A percentile compares a stretch with the other conserved stretches of the same genome.
These are phyloP conservation scores for Dermochelys coriacea DNA, from an alignment of 2,797 vertebrate genomes.

Conservation along the genomic window DNA sequence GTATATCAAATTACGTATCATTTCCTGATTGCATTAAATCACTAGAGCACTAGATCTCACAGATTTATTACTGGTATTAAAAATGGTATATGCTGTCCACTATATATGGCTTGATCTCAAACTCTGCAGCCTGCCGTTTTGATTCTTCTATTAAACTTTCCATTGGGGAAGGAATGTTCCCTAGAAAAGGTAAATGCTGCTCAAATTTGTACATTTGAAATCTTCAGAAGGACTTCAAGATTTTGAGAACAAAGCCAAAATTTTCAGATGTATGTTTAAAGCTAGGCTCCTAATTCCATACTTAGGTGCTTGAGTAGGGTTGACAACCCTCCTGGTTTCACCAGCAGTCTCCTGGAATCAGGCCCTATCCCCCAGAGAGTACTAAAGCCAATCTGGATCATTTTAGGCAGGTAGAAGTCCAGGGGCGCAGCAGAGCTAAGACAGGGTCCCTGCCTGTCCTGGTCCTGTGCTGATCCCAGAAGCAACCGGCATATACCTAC, in stretches of 20 bases:
- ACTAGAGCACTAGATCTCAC: background rate
- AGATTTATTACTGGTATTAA: conserved; percentile 3
- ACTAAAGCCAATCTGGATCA: too few relatives aligned
- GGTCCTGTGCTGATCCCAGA: too few relatives aligned
- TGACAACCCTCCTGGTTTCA: too few relatives aligned
- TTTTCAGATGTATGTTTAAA: conserved; percentile 50
- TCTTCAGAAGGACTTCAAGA: background rate
- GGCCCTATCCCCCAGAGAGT: too few relatives aligned
- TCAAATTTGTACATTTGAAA: conserved; percentile 10
- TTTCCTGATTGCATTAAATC: background rate
- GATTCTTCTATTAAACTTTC: background rate
- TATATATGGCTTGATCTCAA: background rate
- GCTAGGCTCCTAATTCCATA: background rate
- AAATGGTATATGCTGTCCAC: background rate
- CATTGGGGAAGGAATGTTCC: conserved; percentile 7
- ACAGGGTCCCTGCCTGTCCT: too few relatives aligned
- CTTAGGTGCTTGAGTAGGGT: background rate
- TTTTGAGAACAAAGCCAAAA: background rate
- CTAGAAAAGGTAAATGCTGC: conserved; percentile 38
- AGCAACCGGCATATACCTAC: too few relatives aligned
- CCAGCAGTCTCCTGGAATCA: too few relatives aligned
- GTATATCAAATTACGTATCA: background rate
- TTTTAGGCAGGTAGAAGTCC: too few relatives aligned
- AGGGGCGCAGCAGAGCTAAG: too few relatives aligned
- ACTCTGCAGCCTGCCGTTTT: background rate